Conservation (phyloP, 2,888 invertebrate species). For the Drosophila ezoana region DNA sequence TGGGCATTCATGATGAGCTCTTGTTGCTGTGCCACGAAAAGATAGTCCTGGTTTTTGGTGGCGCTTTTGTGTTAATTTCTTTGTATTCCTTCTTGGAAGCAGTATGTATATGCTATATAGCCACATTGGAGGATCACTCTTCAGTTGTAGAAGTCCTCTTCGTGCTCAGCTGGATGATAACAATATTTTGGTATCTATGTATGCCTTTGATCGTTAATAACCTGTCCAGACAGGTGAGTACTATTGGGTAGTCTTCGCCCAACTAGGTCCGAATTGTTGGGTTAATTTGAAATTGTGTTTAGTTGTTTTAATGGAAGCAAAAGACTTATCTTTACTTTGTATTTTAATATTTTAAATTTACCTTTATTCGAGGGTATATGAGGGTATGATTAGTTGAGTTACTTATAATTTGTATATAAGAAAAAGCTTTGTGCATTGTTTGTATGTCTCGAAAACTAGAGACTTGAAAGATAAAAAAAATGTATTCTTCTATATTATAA, state of each 20-base stretch:
- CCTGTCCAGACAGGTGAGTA: conserved; percentile 5
- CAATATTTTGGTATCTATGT: neutral
- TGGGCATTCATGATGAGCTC: conserved; percentile 28
- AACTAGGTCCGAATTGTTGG: no score
- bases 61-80: conserved; percentile 17
- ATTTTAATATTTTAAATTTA: no score
- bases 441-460: no score
- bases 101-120: conserved; percentile 15
- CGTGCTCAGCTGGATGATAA: neutral
- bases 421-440: no score
- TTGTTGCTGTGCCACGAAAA: conserved; percentile 27
- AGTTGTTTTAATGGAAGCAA: no score
- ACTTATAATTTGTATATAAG: no score
- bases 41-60: conserved; percentile 33
- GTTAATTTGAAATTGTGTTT: no score
- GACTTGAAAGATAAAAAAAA: no score
- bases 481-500: no score
- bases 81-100: conserved; percentile 24
- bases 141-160: neutral
- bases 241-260: neutral
- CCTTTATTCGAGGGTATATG: no score
- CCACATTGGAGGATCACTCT: conserved; percentile 13
- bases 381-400: no score
- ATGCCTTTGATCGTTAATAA: conserved; percentile 1
- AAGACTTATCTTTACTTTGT: no score